Evolutionary conservation across 2,888 invertebrate genomes (phyloP), one percentile per base, ranked within the genome.

Genomic region (Tachina fera): DNA sequence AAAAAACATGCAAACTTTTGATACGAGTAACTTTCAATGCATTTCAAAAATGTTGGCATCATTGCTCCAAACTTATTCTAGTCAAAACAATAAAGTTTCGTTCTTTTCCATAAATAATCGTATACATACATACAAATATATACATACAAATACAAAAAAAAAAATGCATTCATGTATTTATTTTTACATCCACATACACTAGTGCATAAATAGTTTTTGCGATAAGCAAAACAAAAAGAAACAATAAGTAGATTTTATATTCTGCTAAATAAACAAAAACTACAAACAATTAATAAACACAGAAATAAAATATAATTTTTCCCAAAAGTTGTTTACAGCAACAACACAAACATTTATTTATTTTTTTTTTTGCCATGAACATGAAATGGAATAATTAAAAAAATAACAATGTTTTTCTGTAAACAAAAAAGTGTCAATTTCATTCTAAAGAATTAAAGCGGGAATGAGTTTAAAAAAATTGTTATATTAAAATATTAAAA

Each of bases 231-330:
- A 43, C 41, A 77, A 31, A 70, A 77, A 13, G 60, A 39, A 60
- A 60, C 60, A 41, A 10, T 39, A 60, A 9, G 60, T 39, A 60
- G 41, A 60, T 41, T 60, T 9, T 10, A 39, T 39, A n/a, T 41
- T 70, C 31, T 71, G 16, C 51, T 71, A 63, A 63, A 63, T 63
- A 61, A 78, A 78, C 43, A 71, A 47, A 68, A 71, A 71, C 61
- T 53, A 16, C 51, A 60, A 71, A 71, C 53, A 79, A 53, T 63
- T 79, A 71, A 53, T 63, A 70, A 58, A 78, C 31, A 31, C 31
- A 31, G 70, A 61, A 53, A 70, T n/a, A 39, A 68, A 51, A 39
- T n/a, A 60, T 31, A 74, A 8, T 22, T 49, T 78, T 70, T 43
- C 31, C 16, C 8, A 75, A 75, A 61, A 63, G 41, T 65, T 75